Conservation (phyloP, 2,797 vertebrate genomes). For the Pangasius djambal region DNA sequence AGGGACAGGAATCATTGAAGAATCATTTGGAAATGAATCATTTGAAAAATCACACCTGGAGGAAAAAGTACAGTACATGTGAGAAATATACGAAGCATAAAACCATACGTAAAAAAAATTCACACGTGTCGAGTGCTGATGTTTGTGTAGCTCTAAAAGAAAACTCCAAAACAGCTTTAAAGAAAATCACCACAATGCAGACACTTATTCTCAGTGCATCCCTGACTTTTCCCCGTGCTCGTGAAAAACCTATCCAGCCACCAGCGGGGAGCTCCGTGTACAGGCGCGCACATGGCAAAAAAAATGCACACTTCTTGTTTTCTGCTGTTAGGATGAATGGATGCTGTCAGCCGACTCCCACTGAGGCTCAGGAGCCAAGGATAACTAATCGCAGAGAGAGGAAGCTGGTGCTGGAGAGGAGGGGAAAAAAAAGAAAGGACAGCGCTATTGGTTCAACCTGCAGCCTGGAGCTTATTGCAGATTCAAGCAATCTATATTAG, state of each 20-base stretch:
- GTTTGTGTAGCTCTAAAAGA: neutral
- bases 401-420: conserved; percentile 26
- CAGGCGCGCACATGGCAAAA: conserved; percentile 36
- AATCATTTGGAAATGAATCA: neutral
- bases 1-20: neutral
- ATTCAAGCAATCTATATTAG: conserved; percentile 52
- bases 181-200: no score
- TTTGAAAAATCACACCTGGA: no score
- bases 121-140: neutral
- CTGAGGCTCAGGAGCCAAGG: conserved; percentile 53
- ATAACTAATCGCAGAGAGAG: conserved; percentile 56
- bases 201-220: neutral
- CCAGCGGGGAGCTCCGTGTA: conserved; percentile 24
- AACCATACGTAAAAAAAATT: neutral
- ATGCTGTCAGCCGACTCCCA: conserved; percentile 54
- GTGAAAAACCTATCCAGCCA: neutral
- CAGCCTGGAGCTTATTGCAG: conserved; percentile 55
- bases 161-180: neutral
- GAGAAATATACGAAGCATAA: neutral
- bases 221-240: no score
- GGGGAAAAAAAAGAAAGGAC: conserved; percentile 26
- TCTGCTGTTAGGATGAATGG: conserved; percentile 58
- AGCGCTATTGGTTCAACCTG: conserved; percentile 47
- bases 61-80: no score
- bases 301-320: conserved; percentile 53